These are phyloP conservation scores for Elanoides forficatus DNA, from an alignment of 2,113 vertebrate species.

Conservation along the genomic window DNA sequence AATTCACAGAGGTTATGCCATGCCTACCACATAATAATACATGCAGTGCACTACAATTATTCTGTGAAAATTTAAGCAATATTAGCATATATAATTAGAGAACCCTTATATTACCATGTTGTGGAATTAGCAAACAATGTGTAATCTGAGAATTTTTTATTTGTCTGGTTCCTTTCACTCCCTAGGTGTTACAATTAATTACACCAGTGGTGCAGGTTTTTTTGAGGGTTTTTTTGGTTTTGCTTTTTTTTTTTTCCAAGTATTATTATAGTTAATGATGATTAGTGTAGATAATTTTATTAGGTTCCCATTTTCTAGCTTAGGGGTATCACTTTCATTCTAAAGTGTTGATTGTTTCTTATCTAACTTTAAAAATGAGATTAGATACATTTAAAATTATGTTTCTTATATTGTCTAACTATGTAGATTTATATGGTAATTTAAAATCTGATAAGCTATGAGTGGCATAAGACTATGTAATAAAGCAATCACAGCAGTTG, in stretches of 20 bases:
- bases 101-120: neutral
- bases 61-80: neutral
- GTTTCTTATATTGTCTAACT: conserved; percentile 59
- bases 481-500: conserved; percentile 65
- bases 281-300: conserved; percentile 72
- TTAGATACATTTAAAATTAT: conserved; percentile 69
- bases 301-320: conserved; percentile 57
- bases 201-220: neutral
- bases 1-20: neutral
- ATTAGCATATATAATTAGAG: neutral
- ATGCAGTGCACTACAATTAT: neutral
- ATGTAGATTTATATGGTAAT: conserved; percentile 72
- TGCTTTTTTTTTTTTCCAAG: conserved; percentile 29
- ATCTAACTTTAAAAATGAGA: conserved; percentile 74
- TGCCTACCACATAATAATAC: neutral
- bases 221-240: too few species aligned
- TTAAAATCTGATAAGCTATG: conserved; percentile 71
- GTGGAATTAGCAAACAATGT: conserved; percentile 4
- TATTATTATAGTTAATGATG: conserved; percentile 61
- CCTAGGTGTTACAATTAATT: conserved; percentile 72
- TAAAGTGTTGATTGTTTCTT: conserved; percentile 71
- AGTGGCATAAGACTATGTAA: conserved; percentile 58
- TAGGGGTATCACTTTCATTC: conserved; percentile 63
- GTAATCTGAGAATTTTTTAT: neutral
- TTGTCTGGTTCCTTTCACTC: conserved; percentile 25